Evolutionary conservation across 2,797 vertebrate species (phyloP), one percentile per base, ranked within the genome.

Genomic region (Chlorospingus flavigularis): DNA sequence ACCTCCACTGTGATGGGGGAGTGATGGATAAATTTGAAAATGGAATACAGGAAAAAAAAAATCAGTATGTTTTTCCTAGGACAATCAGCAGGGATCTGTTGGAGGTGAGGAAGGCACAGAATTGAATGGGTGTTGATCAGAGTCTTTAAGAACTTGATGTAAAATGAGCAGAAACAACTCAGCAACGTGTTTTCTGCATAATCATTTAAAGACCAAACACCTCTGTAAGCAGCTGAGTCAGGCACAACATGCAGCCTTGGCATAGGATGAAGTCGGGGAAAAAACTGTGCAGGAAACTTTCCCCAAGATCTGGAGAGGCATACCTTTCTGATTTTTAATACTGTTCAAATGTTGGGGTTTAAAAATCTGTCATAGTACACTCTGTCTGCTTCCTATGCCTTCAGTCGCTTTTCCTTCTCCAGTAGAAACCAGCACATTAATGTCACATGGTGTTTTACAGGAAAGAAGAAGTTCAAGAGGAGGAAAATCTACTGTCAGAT

Each of bases 401-500:
- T 71, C 71, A 33, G 25, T 45, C 17, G 8, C 24, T 87, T 89
- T 66, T 70, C 40, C 21, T 75, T 80, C 47, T 31, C 15, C 72
- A 8, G 4, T 2, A 86, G 40, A 47, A 88, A 70, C 55, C 21
- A 17, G 17, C 45, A 9, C 20, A 5, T 47, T 94, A 82, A 95
- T 20, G 37, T 45, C 33, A 50, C 43, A 0, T 6, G 58, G 17
- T 96, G 24, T 94, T 95, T 97, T 95, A 43, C 94, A 98, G 98
- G 97, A 88, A 98, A 98, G 97, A 97, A 97, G 90, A 97, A 96
- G 75, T 98, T 98, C 88, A 99, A 98, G 96, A 98, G 98, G 97
- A 98, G 98, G 95, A 99, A 99, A 98, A 98, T 98, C 87, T 99
- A 99, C 97, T 99, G 99, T 95, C 99, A 99, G 97, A 99, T 99